phyloP scores from a whole-genome alignment of 2,888 invertebrate species.

The Papilio demoleus region DNA sequence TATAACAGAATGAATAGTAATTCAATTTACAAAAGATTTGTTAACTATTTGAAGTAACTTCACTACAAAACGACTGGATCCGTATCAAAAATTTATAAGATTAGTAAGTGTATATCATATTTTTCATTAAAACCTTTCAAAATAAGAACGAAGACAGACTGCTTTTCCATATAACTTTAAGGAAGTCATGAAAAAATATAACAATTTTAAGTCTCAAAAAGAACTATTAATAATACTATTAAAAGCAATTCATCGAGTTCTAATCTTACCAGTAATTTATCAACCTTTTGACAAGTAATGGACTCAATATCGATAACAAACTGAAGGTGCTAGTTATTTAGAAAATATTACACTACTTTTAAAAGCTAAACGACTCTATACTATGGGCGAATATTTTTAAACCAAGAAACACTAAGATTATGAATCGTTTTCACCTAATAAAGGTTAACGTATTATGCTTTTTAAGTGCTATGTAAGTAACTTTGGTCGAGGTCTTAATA shows the following conservation, averaged over 20 bases:
- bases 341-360: conserved; percentile 32
- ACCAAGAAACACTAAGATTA: neutral
- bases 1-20: too few species aligned
- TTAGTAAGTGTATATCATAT: too few species aligned
- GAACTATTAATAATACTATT: conserved; percentile 52
- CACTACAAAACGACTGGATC: too few species aligned
- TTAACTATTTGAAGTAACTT: too few species aligned
- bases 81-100: too few species aligned
- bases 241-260: conserved; percentile 19
- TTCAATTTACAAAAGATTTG: neutral
- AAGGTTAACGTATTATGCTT: neutral
- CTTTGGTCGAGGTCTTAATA: too few species aligned
- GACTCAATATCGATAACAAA: conserved; percentile 40
- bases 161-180: too few species aligned
- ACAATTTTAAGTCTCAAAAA: conserved; percentile 51
- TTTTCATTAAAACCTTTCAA: too few species aligned
- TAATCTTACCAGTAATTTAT: conserved; percentile 36
- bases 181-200: neutral
- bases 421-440: neutral
- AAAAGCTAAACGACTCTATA: conserved; percentile 43
- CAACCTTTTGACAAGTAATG: conserved; percentile 39
- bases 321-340: conserved; percentile 24
- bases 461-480: too few species aligned
- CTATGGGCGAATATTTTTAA: neutral
- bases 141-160: too few species aligned